Evolutionary conservation across 2,888 invertebrate genomes (phyloP), one percentile per base, ranked within the genome.

Genomic region (Scaeva pyrastri): DNA sequence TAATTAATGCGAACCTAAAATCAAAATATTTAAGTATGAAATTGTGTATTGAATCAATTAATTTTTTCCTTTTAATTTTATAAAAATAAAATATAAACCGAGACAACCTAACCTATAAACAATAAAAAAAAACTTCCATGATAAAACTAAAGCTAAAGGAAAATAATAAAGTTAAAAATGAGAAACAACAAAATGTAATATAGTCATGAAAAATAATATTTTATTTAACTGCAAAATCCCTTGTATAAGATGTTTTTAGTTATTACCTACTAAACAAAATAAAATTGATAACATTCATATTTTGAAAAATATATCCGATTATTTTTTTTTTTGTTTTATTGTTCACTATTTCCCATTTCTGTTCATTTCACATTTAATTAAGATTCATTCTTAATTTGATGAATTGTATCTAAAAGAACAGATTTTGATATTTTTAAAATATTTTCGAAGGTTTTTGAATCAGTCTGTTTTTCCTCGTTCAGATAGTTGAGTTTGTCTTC

Each of bases 381-480:
- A 10, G 64, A 50, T 23, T 12, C 48, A 6, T 14, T 16, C 41
- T 71, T 76, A 2, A 36, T 36, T 36, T 55, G 43, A 0, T 89
- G 55, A 56, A 91, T 90, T n/a, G 90, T 90, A 72, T 92, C 90
- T 75, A 92, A 62, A 39, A 92, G 89, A 45, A 90, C 89, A 23
- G 89, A 88, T 88, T 91, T 92, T 2, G 92, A 91, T 75, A 90
- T 91, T 36, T 68, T 64, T 2, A 92, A 89, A 6, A 92, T 91
- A 39, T 91, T 90, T 64, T 90, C 90, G 74, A 92, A 93, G 16
- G 90, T 89, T 77, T 90, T 91, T 2, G 89, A 85, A 88, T 93
- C 92, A n/a, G 88, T 89, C 8, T 90, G 89, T 66, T 91, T 92
- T 80, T 92, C 92, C 8, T 89, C 88, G 2, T 84, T 88, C 0